Evolutionary conservation across 2,797 vertebrate species (phyloP).

Genomic region (Nannoperca australis): DNA sequence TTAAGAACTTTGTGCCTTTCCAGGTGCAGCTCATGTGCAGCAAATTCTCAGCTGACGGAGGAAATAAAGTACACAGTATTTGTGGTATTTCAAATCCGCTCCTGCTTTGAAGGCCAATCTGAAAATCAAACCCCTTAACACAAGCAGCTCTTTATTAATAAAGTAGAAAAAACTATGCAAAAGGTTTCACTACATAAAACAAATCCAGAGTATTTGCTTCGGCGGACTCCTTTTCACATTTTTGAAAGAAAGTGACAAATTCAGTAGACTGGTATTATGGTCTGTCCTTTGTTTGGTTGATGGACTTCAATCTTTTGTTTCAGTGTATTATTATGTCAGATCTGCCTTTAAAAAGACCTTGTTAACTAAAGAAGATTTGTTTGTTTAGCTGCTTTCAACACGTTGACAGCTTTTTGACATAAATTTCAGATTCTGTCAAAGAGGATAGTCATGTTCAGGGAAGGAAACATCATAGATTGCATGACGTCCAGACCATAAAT

Average conservation of each 20-base stretch:
- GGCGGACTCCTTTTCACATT: not conserved
- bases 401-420: not conserved
- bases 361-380: constrained; percentile 3
- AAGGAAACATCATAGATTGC: constrained; percentile 13
- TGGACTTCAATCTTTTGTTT: constrained; percentile 15
- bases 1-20: not conserved
- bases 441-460: constrained; percentile 1
- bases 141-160: not conserved
- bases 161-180: constrained; percentile 11
- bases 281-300: constrained; percentile 14
- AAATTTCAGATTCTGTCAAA: constrained; percentile 1
- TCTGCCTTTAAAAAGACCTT: constrained; percentile 11
- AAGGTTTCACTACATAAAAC: not conserved
- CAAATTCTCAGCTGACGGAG: not conserved
- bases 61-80: not conserved
- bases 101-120: not conserved
- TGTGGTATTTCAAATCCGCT: not conserved
- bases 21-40: not conserved
- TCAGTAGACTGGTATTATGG: not conserved
- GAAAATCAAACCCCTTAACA: not conserved
- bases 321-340: not conserved
- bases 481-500: not conserved
- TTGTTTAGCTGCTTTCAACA: constrained; percentile 15
- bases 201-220: not conserved
- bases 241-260: constrained; percentile 12